Conservation (phyloP, 2,797 vertebrate species). For the Poeciliopsis infans region DNA sequence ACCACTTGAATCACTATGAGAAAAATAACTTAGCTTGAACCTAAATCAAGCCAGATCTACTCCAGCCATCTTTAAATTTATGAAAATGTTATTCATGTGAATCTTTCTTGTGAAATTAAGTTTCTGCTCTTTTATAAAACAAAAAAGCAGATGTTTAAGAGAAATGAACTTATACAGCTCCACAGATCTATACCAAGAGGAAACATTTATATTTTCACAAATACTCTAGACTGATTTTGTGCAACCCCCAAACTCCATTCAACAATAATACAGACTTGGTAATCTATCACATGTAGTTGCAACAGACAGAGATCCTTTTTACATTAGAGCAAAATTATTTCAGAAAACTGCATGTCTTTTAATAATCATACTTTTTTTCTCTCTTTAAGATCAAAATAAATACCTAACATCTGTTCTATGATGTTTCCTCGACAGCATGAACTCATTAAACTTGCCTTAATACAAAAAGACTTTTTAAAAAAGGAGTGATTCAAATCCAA, state of each 20-base stretch:
- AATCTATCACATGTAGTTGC: too few species aligned
- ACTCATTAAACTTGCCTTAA: not conserved
- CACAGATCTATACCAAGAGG: not conserved
- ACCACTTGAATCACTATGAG: not conserved
- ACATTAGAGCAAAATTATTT: too few species aligned
- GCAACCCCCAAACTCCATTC: too few species aligned
- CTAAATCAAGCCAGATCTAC: not conserved
- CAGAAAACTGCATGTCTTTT: not conserved
- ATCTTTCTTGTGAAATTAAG: not conserved
- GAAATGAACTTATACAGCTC: not conserved
- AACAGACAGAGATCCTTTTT: too few species aligned
- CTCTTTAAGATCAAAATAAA: not conserved
- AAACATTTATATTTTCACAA: not conserved
- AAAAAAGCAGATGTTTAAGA: not conserved
- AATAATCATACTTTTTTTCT: not conserved
- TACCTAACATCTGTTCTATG: not conserved
- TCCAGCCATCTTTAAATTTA: not conserved
- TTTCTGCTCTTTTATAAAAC: not conserved
- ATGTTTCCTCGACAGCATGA: not conserved
- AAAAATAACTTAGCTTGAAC: not conserved
- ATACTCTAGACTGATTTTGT: not conserved
- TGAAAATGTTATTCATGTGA: not conserved
- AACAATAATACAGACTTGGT: not conserved
- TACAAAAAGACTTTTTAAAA: not conserved
- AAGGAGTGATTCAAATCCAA: not conserved